Evolutionary conservation across 2,888 invertebrate species (phyloP).

Genomic region (Agrotis segetum): DNA sequence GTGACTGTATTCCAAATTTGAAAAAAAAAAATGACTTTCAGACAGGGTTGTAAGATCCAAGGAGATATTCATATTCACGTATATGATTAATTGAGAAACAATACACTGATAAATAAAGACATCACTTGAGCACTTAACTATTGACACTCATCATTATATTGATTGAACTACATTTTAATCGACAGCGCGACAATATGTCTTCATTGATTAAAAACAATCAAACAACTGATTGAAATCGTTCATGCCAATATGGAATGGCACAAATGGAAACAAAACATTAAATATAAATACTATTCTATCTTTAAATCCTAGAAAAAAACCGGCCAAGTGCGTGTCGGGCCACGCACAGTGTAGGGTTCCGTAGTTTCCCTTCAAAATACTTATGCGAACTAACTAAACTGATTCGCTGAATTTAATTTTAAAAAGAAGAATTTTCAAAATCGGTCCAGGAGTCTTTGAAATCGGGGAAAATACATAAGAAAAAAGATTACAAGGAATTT

Average conservation of each 20-base stretch:
- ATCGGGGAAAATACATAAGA: no score
- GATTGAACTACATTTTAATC: slow-evolving; percentile 32
- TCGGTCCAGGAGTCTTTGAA: no score
- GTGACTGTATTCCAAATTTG: background rate
- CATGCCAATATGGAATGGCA: slow-evolving; percentile 28
- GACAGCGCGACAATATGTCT: slow-evolving; percentile 30
- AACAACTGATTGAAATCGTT: slow-evolving; percentile 46
- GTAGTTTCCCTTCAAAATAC: no score
- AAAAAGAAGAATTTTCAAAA: no score
- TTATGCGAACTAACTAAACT: no score
- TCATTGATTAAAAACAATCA: slow-evolving; percentile 56
- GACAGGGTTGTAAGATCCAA: background rate
- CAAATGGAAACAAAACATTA: slow-evolving; percentile 17
- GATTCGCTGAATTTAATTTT: no score
- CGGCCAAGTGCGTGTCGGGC: no score
- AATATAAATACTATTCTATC: slow-evolving; percentile 13
- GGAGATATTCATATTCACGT: background rate
- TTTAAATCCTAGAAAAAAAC: slow-evolving; percentile 1
- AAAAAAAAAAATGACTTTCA: background rate
- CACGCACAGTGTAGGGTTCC: no score
- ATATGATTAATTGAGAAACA: background rate
- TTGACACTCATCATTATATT: slow-evolving; percentile 20
- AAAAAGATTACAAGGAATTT: no score
- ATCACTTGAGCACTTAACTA: slow-evolving; percentile 9
- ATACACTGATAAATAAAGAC: slow-evolving; percentile 10